phyloP scores from a whole-genome alignment of 1,140 invertebrate species.

The Acyrthosiphon pisum region DNA sequence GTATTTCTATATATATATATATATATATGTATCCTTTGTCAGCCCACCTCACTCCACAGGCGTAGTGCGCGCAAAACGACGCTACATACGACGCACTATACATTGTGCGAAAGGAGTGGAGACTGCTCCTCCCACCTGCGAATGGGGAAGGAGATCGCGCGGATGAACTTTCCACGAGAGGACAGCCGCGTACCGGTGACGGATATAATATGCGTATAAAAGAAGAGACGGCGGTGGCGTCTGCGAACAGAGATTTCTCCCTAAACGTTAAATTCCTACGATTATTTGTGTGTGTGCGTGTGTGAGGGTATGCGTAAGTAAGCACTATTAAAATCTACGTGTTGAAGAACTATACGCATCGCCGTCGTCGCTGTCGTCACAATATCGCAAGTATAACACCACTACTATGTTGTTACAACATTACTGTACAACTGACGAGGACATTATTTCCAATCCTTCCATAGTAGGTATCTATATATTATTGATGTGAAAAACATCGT shows the following conservation, averaged over 20 bases:
- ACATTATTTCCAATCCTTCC: background rate
- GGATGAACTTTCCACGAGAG: background rate
- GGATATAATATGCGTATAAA: background rate
- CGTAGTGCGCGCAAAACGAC: background rate
- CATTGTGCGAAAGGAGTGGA: no score
- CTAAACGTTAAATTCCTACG: constrained; percentile 49
- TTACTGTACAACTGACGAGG: no score
- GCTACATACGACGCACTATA: background rate
- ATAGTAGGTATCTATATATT: no score
- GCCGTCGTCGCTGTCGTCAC: background rate
- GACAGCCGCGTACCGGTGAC: background rate
- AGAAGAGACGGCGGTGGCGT: background rate
- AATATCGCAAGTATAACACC: background rate
- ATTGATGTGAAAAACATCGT: no score
- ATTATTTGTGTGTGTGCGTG: background rate
- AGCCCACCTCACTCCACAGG: background rate
- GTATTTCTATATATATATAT: background rate
- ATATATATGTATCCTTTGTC: constrained; percentile 7
- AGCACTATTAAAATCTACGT: background rate
- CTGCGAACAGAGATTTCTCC: background rate
- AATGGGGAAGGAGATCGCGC: background rate
- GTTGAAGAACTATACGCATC: background rate
- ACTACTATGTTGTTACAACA: no score
- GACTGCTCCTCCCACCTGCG: background rate
- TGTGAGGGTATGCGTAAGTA: background rate